Evolutionary conservation across 2,797 vertebrate genomes (phyloP), one percentile per base, ranked within the genome.

Genomic region (Mustela erminea): DNA sequence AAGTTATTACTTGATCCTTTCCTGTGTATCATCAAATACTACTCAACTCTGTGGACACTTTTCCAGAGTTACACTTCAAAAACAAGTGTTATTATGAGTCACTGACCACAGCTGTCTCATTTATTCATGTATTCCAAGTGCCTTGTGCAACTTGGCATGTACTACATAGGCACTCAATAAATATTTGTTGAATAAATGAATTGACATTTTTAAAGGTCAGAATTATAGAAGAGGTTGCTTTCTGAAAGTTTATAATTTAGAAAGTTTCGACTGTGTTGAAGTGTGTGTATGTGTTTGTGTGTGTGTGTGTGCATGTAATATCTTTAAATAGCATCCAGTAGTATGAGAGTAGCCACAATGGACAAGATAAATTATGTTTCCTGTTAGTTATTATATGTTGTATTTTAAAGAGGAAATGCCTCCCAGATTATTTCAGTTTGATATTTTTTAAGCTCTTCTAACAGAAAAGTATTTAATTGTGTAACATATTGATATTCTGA

Each of bases 121-220:
- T 94, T 93, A 68, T 70, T 96, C 89, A 87, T 3, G 1, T 87
- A 84, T 95, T 81, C 88, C 80, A 72, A 90, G 58, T 58, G 18
- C 68, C 64, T 88, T 20, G 5, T 52, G 74, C 80, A 80, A 74
- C 43, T 90, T 68, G 87, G 58, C 27, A 25, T 38, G 25, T 49
- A 77, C 64, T 68, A 49, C 43, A 78, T 85, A 88, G 64, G 32
- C 32, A 43, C 66, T 94, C 85, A 90, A 74, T 96, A 96, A 97
- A 95, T 98, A 96, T 81, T 95, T 97, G 91, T 96, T 95, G 70
- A 81, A 70, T 95, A 97, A 96, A 95, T 97, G 58, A 90, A 78
- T 92, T 96, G 75, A 92, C 93, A 95, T 94, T 87, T 90, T 75
- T 68, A 93, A 97, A 97, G 77, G 92, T 97, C 91, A 96, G 27